phyloP scores from a whole-genome alignment of 2,888 invertebrate genomes.

The Ceraclea dissimilis region DNA sequence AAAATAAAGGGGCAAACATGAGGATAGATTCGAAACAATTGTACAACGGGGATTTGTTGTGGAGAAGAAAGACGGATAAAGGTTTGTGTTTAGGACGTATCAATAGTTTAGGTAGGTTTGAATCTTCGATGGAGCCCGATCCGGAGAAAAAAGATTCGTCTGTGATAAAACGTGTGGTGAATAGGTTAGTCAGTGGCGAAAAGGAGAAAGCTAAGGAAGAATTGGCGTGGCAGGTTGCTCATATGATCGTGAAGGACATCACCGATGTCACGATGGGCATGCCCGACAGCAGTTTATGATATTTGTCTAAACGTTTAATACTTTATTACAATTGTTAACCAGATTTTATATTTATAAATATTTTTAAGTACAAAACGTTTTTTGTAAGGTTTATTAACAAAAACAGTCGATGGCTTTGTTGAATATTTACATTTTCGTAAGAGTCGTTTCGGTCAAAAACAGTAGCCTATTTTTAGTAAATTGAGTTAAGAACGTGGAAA shows the following conservation, averaged over 20 bases:
- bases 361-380: constrained; percentile 7
- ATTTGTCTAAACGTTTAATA: constrained; percentile 18
- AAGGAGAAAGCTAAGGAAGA: constrained; percentile 89
- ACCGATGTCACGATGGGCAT: constrained; percentile 74
- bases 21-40: constrained; percentile 76
- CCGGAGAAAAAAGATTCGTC: constrained; percentile 50
- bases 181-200: constrained; percentile 72
- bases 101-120: constrained; percentile 82
- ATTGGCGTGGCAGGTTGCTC: constrained; percentile 94
- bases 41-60: constrained; percentile 81
- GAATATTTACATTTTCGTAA: no score
- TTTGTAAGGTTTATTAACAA: background rate
- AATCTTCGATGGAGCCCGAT: constrained; percentile 81
- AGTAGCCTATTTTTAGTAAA: no score
- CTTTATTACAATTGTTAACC: constrained; percentile 21
- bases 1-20: constrained; percentile 52
- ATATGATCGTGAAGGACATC: constrained; percentile 94
- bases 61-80: constrained; percentile 69
- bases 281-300: constrained; percentile 39
- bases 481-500: no score
- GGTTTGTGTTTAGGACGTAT: constrained; percentile 81
- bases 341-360: constrained; percentile 19
- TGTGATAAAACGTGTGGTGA: constrained; percentile 55
- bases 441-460: no score
- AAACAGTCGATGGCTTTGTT: no score